These are phyloP conservation scores for Drosophila leonis DNA, from an alignment of 2,888 invertebrate species.

Conservation along the genomic window DNA sequence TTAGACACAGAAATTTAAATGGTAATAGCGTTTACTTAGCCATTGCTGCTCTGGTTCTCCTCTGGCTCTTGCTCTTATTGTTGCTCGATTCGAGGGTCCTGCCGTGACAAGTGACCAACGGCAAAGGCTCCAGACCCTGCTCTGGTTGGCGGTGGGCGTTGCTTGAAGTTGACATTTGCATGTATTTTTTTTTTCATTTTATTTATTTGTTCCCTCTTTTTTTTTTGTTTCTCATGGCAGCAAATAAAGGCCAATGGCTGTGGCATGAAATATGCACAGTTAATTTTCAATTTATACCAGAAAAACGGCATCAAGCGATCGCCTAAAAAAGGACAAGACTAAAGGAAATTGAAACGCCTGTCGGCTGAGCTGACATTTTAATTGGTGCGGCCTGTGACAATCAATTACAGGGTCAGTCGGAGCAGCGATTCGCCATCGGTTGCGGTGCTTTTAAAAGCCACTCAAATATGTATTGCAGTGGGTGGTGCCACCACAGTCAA, in stretches of 20 bases:
- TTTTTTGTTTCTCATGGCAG: neutral
- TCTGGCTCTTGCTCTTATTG: slow-evolving; percentile 20
- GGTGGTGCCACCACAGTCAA: slow-evolving; percentile 29
- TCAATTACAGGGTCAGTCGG: slow-evolving; percentile 69
- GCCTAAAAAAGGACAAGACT: slow-evolving; percentile 25
- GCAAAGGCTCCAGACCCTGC: slow-evolving; percentile 3
- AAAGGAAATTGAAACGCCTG: slow-evolving; percentile 40
- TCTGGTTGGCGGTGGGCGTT: slow-evolving; percentile 29
- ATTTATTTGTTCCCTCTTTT: slow-evolving; percentile 1
- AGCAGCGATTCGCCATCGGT: slow-evolving; percentile 33
- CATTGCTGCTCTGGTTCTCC: slow-evolving; percentile 41
- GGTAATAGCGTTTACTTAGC: slow-evolving; percentile 70
- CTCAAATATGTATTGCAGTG: slow-evolving; percentile 67
- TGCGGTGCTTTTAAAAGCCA: slow-evolving; percentile 68
- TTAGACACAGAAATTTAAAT: slow-evolving; percentile 72
- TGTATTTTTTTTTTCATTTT: slow-evolving; percentile 6
- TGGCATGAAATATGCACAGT: slow-evolving; percentile 69
- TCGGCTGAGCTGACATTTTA: slow-evolving; percentile 65
- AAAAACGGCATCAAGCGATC: slow-evolving; percentile 21
- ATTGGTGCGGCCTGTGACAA: slow-evolving; percentile 74
- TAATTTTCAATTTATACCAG: slow-evolving; percentile 62
- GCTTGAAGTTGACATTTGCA: slow-evolving; percentile 36
- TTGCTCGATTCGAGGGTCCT: slow-evolving; percentile 48
- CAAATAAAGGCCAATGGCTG: slow-evolving; percentile 61
- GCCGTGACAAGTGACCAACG: slow-evolving; percentile 49